Evolutionary conservation across 2,797 vertebrate species (phyloP).

Genomic region (Sarcophilus harrisii): DNA sequence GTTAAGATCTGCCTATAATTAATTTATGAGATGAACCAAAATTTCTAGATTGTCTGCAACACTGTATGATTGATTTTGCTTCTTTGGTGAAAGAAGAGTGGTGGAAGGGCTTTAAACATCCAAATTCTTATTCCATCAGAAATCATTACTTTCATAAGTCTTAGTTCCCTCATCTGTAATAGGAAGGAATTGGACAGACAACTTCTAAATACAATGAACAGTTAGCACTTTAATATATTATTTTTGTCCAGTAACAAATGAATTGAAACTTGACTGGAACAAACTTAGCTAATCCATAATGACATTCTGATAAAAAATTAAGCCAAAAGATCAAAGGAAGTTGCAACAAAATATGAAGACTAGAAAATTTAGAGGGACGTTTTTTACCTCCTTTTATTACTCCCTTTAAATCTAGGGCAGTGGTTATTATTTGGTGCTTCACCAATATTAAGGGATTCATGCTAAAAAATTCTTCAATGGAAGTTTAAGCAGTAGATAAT

Average conservation of each 20-base stretch:
- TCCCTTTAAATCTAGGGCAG: background rate
- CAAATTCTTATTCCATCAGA: background rate
- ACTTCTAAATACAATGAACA: background rate
- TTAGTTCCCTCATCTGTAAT: background rate
- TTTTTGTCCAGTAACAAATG: background rate
- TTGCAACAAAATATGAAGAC: background rate
- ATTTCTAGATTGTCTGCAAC: background rate
- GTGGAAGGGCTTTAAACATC: background rate
- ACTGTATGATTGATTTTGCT: background rate
- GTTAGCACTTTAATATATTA: background rate
- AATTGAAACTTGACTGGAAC: background rate
- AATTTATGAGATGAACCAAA: background rate
- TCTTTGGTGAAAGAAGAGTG: background rate
- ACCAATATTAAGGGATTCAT: background rate
- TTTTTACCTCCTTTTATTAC: background rate
- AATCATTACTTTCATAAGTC: background rate
- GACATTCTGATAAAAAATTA: background rate
- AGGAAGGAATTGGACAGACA: background rate
- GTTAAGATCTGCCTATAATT: background rate
- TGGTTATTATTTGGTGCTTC: background rate
- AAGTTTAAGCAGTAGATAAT: background rate
- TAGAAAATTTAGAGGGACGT: background rate
- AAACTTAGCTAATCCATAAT: background rate
- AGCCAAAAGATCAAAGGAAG: background rate
- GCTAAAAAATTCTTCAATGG: background rate